phyloP scores from a whole-genome alignment of 2,888 invertebrate genomes.

The Arge pagana region DNA sequence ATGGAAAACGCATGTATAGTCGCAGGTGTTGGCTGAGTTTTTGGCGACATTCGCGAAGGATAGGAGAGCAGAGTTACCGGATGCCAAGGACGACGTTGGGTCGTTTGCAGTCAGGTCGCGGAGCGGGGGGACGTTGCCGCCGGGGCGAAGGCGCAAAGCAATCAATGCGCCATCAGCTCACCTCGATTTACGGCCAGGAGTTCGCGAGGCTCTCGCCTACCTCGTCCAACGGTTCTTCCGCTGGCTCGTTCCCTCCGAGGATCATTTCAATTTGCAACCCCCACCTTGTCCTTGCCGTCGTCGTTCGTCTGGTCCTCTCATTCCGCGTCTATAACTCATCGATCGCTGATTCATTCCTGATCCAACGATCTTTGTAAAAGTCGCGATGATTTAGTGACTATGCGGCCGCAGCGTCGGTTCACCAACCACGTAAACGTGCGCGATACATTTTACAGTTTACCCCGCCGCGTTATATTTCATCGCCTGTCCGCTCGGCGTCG shows the following conservation, averaged over 20 bases:
- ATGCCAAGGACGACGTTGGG: too few species aligned
- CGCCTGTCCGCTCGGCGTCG: too few species aligned
- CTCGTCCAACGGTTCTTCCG: not conserved
- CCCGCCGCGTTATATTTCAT: too few species aligned
- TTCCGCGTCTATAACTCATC: slow-evolving; percentile 27
- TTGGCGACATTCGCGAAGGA: too few species aligned
- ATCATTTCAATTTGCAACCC: slow-evolving; percentile 53
- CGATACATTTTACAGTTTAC: too few species aligned
- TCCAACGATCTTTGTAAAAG: slow-evolving; percentile 21
- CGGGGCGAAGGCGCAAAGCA: slow-evolving; percentile 48
- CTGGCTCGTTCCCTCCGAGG: slow-evolving; percentile 29
- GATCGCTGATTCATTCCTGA: slow-evolving; percentile 28
- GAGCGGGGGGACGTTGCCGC: slow-evolving; percentile 5
- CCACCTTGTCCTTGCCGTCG: not conserved
- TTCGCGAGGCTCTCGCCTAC: slow-evolving; percentile 41
- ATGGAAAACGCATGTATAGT: too few species aligned
- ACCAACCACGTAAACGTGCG: too few species aligned
- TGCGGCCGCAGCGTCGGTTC: not conserved
- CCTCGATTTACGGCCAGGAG: slow-evolving; percentile 55
- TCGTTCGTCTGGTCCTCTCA: slow-evolving; percentile 21
- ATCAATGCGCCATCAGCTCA: slow-evolving; percentile 56
- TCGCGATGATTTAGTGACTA: slow-evolving; percentile 21
- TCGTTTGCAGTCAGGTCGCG: too few species aligned
- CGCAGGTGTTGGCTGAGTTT: too few species aligned
- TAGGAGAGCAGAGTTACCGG: too few species aligned